Evolutionary conservation across 2,113 vertebrate genomes (phyloP).

Genomic region (Tachysurus vachellii): DNA sequence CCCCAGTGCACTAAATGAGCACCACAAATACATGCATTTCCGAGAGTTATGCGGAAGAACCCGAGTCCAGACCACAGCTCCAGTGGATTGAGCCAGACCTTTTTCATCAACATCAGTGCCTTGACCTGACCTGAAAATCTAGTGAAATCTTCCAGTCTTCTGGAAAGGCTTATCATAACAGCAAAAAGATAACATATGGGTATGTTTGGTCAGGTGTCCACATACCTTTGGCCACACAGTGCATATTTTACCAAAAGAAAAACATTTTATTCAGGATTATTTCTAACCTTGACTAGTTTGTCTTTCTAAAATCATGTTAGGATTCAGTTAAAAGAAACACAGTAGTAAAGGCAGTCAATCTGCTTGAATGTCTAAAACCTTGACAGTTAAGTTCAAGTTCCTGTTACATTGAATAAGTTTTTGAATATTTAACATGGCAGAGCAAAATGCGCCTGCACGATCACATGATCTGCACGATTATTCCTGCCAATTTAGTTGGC

Average conservation of each 20-base stretch:
- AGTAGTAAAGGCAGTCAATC: neutral
- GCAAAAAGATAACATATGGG: neutral
- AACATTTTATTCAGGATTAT: neutral
- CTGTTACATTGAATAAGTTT: neutral
- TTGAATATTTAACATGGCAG: neutral
- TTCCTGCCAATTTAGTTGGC: neutral
- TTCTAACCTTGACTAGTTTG: neutral
- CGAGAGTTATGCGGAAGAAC: neutral
- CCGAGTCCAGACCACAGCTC: neutral
- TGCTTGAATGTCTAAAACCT: neutral
- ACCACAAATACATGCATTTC: neutral
- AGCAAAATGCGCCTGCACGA: neutral
- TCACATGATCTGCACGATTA: neutral
- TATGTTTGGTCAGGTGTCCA: neutral
- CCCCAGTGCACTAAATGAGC: neutral
- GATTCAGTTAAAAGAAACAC: neutral
- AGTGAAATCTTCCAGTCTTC: neutral
- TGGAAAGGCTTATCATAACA: neutral
- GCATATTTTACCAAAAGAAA: neutral
- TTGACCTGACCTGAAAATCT: neutral
- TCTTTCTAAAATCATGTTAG: neutral
- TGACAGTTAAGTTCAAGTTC: neutral
- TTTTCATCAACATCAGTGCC: neutral
- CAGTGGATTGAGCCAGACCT: neutral
- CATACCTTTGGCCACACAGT: neutral